Conservation (phyloP, 2,113 vertebrate species). For the Leucoraja erinaceus region DNA sequence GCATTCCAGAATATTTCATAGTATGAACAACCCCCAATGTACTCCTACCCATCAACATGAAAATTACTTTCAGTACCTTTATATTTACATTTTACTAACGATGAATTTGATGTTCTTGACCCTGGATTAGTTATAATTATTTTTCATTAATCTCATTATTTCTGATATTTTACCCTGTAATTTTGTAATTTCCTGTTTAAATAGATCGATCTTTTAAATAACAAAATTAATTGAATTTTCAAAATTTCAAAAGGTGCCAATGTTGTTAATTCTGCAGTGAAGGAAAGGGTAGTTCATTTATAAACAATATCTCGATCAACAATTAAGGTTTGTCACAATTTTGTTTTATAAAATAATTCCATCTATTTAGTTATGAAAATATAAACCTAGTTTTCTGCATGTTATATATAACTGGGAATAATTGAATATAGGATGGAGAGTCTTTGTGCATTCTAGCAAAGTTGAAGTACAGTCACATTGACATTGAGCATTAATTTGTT, state of each 20-base stretch:
- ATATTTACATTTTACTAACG: slow-evolving; percentile 7
- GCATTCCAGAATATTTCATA: neutral
- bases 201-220: neutral
- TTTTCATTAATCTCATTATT: slow-evolving; percentile 20
- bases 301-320: neutral
- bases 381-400: too few relatives aligned
- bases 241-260: neutral
- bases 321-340: neutral
- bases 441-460: too few relatives aligned
- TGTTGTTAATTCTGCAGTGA: neutral
- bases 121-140: neutral
- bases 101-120: neutral
- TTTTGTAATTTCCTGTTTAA: slow-evolving; percentile 26
- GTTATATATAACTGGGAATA: too few relatives aligned
- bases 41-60: neutral
- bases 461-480: too few relatives aligned
- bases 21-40: too few relatives aligned
- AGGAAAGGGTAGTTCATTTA: neutral
- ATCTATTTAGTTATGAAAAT: too few relatives aligned
- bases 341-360: neutral
- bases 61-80: neutral
- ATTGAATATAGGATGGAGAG: too few relatives aligned
- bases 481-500: too few relatives aligned
- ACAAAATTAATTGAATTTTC: neutral
- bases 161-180: slow-evolving; percentile 10